phyloP scores from a whole-genome alignment of 2,888 invertebrate genomes.

The Ganaspis brasiliensis region DNA sequence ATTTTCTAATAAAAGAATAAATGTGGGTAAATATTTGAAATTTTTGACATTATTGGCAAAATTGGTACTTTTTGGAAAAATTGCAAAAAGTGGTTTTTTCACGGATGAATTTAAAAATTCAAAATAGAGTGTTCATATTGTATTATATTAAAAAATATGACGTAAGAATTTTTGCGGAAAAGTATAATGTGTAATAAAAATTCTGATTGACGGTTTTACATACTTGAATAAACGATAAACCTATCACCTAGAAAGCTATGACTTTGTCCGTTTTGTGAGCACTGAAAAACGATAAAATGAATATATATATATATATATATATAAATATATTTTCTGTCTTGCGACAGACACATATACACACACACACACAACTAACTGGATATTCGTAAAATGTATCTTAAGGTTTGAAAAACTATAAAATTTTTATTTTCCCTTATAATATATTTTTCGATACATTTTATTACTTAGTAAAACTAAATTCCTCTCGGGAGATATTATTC shows the following conservation, averaged over 20 bases:
- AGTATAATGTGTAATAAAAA: slow-evolving; percentile 15
- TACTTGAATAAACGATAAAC: slow-evolving; percentile 20
- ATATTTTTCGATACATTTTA: slow-evolving; percentile 8
- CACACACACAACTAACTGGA: neutral
- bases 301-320: no score
- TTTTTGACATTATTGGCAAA: no score
- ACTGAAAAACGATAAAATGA: slow-evolving; percentile 26
- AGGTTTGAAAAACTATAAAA: neutral
- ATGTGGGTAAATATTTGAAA: no score
- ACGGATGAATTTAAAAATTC: no score
- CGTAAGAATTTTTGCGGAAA: neutral
- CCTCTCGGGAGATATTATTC: neutral
- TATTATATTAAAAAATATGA: neutral
- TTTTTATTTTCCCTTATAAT: slow-evolving; percentile 11
- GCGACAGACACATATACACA: neutral
- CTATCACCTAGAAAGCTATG: slow-evolving; percentile 33
- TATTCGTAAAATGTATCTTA: neutral
- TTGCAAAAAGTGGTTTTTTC: no score
- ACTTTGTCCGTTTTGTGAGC: slow-evolving; percentile 18
- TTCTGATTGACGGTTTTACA: slow-evolving; percentile 25
- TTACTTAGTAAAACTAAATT: slow-evolving; percentile 5
- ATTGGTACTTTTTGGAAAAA: no score
- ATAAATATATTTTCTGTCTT: no score
- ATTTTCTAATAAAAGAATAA: no score
- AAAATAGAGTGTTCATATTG: no score